These are phyloP conservation scores for Nomada lathburiana DNA, from an alignment of 2,888 invertebrate species.

Conservation along the genomic window DNA sequence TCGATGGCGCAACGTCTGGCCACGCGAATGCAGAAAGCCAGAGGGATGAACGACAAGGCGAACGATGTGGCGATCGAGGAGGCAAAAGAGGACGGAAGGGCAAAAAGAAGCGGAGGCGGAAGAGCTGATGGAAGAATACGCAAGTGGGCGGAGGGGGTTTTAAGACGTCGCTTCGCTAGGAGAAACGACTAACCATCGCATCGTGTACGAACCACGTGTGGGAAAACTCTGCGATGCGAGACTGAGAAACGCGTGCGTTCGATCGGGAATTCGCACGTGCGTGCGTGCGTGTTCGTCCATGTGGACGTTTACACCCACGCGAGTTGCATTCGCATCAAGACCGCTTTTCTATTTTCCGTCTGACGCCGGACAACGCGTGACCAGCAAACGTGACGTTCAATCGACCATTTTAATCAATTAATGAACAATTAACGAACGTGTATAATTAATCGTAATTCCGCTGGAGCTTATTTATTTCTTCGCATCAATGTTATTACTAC, in stretches of 20 bases:
- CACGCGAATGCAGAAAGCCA: conserved; percentile 9
- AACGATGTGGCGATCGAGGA: conserved; percentile 45
- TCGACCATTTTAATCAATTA: conserved; percentile 7
- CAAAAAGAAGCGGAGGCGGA: conserved; percentile 51
- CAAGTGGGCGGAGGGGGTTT: conserved; percentile 41
- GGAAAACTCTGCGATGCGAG: conserved; percentile 81
- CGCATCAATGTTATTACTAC: too few relatives aligned
- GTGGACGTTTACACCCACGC: conserved; percentile 49
- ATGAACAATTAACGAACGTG: not conserved
- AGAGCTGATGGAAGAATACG: conserved; percentile 47
- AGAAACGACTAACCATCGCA: conserved; percentile 65
- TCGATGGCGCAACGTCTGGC: conserved; percentile 49
- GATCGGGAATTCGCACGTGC: conserved; percentile 76
- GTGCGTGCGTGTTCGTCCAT: conserved; percentile 31
- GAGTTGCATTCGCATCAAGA: conserved; percentile 36
- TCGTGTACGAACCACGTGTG: conserved; percentile 75
- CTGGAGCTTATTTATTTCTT: too few relatives aligned
- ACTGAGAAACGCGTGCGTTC: conserved; percentile 81
- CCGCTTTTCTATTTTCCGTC: conserved; percentile 31
- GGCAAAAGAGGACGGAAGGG: conserved; percentile 15
- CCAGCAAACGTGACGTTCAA: conserved; percentile 1
- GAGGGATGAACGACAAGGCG: conserved; percentile 22
- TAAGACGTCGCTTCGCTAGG: conserved; percentile 58
- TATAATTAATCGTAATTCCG: too few relatives aligned
- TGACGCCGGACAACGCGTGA: conserved; percentile 22